Evolutionary conservation across 2,797 vertebrate species (phyloP).

Genomic region (Heterohyrax brucei): DNA sequence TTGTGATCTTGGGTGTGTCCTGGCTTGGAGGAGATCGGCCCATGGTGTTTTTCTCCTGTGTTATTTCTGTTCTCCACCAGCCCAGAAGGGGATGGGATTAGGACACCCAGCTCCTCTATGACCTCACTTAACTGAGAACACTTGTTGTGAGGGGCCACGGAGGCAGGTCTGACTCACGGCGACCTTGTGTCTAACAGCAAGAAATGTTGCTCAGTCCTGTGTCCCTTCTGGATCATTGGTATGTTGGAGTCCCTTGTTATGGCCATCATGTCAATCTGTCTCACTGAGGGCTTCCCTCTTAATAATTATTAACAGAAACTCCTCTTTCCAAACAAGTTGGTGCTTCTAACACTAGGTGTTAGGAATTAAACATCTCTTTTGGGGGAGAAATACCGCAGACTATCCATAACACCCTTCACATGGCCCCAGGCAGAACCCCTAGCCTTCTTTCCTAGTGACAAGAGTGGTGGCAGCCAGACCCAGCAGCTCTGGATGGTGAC

Average conservation of each 20-base stretch:
- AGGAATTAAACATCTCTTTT: background rate
- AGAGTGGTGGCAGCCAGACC: no score
- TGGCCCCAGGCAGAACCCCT: no score
- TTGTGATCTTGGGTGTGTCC: no score
- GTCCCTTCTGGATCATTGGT: background rate
- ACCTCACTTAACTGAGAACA: background rate
- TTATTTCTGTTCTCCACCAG: background rate
- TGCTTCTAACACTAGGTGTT: background rate
- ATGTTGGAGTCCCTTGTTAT: background rate
- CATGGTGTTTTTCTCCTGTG: background rate
- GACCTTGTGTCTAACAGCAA: background rate
- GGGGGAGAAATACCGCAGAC: background rate
- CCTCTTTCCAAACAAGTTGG: background rate
- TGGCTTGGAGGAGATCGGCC: background rate
- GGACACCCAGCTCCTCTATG: background rate
- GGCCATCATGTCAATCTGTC: background rate
- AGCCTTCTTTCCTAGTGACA: background rate
- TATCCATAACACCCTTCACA: background rate
- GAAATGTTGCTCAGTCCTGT: background rate
- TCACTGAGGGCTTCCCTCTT: background rate
- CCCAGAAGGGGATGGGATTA: background rate
- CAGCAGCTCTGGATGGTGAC: background rate
- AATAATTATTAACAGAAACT: background rate
- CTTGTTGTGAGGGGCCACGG: background rate
- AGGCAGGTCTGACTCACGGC: background rate